These are phyloP conservation scores for Conger conger DNA, from an alignment of 2,113 vertebrate species.

Conservation along the genomic window DNA sequence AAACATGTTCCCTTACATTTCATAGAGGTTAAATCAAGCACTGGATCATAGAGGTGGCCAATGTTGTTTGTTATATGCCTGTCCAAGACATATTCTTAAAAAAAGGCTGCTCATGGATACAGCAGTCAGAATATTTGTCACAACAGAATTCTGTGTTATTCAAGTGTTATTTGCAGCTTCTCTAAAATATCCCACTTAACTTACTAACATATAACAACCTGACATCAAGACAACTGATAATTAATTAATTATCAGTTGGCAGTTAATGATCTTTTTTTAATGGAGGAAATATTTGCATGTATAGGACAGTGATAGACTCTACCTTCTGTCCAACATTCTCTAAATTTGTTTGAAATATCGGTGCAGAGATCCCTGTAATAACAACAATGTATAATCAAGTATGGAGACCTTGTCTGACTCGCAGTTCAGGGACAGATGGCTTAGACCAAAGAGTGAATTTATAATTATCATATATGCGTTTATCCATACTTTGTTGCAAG, in stretches of 20 bases:
- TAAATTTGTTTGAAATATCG: neutral
- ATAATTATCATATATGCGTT: neutral
- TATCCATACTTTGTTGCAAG: neutral
- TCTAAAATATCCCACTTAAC: neutral
- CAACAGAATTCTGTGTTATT: neutral
- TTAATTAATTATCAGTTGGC: neutral
- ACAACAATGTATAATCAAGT: neutral
- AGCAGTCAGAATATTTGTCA: neutral
- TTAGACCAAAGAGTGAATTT: neutral
- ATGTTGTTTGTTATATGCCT: neutral
- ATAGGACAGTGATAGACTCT: neutral
- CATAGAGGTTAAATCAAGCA: neutral
- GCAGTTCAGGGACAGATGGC: neutral
- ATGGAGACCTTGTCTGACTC: neutral
- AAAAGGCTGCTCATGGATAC: neutral
- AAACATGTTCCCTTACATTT: neutral
- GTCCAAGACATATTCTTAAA: neutral
- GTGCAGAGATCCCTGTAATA: neutral
- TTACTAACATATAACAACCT: neutral
- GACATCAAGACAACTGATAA: neutral
- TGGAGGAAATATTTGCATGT: neutral
- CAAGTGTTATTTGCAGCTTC: neutral
- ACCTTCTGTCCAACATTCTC: neutral
- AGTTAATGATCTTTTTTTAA: conserved; percentile 1
- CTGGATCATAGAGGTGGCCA: neutral